phyloP scores from a whole-genome alignment of 1,140 invertebrate species.

The Physella acuta region DNA sequence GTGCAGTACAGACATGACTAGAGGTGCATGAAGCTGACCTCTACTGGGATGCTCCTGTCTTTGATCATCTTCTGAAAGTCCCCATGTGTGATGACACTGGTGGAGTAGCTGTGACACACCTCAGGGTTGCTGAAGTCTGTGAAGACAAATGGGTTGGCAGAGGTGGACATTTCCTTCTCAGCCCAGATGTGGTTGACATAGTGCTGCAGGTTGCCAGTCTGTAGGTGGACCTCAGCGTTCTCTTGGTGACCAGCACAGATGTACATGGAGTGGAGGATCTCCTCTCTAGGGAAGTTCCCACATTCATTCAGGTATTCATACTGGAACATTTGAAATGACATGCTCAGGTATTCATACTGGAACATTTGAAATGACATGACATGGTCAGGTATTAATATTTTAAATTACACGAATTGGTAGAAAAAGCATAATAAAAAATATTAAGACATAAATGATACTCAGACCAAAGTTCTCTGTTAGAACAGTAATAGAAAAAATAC shows the following conservation, averaged over 20 bases:
- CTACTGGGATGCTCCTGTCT: conserved; percentile 37
- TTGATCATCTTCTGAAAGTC: conserved; percentile 41
- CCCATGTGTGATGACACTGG: conserved; percentile 41
- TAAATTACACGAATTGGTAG: no score
- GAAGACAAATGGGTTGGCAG: background rate
- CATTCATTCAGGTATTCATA: conserved; percentile 31
- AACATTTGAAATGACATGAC: no score
- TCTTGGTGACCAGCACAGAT: conserved; percentile 33
- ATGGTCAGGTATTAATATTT: no score
- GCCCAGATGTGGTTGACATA: conserved; percentile 40
- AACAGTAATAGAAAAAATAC: background rate
- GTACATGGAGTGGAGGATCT: conserved; percentile 38
- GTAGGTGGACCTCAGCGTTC: conserved; percentile 27
- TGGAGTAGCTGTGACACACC: conserved; percentile 42
- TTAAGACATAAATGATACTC: background rate
- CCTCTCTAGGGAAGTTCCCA: conserved; percentile 37
- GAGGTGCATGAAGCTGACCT: conserved; percentile 32
- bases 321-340: conserved; percentile 25
- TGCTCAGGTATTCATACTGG: no score
- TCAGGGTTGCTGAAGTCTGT: conserved; percentile 12
- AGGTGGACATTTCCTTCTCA: conserved; percentile 20
- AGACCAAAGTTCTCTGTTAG: background rate
- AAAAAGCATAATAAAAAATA: background rate
- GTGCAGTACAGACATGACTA: no score
- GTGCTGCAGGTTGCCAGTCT: conserved; percentile 30